A percentile compares a stretch with the other conserved stretches of the same genome.
Evolutionary conservation across 2,113 vertebrate genomes (phyloP).

Genomic region (Oryzias melastigma): DNA sequence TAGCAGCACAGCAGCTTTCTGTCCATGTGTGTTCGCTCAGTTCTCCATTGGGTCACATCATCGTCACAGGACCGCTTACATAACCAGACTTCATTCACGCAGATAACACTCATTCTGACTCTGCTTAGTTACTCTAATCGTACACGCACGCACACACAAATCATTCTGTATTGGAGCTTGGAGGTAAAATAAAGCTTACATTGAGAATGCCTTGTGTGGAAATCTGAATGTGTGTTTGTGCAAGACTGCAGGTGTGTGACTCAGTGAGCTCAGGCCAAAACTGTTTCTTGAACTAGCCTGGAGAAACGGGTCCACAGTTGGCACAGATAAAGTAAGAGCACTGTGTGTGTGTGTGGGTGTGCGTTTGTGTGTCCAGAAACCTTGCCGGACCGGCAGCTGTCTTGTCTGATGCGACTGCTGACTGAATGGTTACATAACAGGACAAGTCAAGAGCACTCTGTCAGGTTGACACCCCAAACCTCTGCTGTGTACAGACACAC

Average conservation of each 20-base stretch:
- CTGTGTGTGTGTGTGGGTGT: slow-evolving; percentile 24
- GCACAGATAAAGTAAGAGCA: slow-evolving; percentile 34
- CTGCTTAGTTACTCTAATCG: slow-evolving; percentile 23
- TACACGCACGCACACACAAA: slow-evolving; percentile 2
- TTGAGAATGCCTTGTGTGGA: not conserved
- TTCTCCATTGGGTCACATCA: slow-evolving; percentile 66
- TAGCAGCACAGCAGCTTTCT: slow-evolving; percentile 53
- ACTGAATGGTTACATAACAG: slow-evolving; percentile 65
- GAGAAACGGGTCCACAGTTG: slow-evolving; percentile 51
- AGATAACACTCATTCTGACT: slow-evolving; percentile 51
- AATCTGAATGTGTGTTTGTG: not conserved
- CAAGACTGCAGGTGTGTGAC: slow-evolving; percentile 9
- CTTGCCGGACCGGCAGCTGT: slow-evolving; percentile 67
- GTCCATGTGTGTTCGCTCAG: slow-evolving; percentile 70
- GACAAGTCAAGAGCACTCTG: slow-evolving; percentile 53
- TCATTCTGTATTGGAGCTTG: slow-evolving; percentile 23
- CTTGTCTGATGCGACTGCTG: slow-evolving; percentile 59
- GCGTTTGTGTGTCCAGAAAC: slow-evolving; percentile 19
- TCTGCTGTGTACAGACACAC: not conserved
- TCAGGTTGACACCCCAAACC: slow-evolving; percentile 27
- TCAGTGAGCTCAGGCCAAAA: slow-evolving; percentile 10
- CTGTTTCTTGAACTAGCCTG: slow-evolving; percentile 32
- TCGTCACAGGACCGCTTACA: slow-evolving; percentile 70
- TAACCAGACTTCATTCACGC: slow-evolving; percentile 66
- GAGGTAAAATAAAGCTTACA: slow-evolving; percentile 29